These are phyloP conservation scores for Myrmophylax atrothorax DNA, from an alignment of 2,113 vertebrate genomes.

Conservation along the genomic window DNA sequence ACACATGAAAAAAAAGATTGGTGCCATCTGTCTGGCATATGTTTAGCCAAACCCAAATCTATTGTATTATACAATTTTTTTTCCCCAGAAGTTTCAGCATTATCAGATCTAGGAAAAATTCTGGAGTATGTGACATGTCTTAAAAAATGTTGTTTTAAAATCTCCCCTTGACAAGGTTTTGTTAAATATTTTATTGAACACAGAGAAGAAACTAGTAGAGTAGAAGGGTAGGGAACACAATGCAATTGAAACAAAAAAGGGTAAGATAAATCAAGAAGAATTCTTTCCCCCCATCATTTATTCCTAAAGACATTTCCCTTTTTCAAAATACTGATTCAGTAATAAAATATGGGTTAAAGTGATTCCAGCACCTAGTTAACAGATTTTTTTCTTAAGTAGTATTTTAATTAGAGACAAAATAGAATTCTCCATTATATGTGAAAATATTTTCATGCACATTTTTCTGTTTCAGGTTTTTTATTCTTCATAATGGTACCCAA, in stretches of 20 bases:
- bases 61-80: background rate
- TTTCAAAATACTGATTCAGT: background rate
- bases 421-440: background rate
- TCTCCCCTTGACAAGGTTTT: accelerated
- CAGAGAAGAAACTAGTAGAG: background rate
- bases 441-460: background rate
- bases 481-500: background rate
- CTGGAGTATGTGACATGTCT: background rate
- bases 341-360: background rate
- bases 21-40: background rate
- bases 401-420: background rate
- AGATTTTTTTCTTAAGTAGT: background rate
- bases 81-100: background rate
- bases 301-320: background rate
- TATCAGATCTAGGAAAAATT: background rate
- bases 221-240: accelerated
- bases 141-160: background rate
- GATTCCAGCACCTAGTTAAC: background rate
- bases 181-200: background rate
- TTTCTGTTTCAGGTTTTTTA: background rate
- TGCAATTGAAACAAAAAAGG: background rate
- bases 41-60: background rate
- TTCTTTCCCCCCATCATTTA: accelerated
- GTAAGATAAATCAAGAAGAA: background rate
- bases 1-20: background rate